Base-by-base conservation (phyloP, 2,797 vertebrate species). In the Pseudochirops corinnae region DNA sequence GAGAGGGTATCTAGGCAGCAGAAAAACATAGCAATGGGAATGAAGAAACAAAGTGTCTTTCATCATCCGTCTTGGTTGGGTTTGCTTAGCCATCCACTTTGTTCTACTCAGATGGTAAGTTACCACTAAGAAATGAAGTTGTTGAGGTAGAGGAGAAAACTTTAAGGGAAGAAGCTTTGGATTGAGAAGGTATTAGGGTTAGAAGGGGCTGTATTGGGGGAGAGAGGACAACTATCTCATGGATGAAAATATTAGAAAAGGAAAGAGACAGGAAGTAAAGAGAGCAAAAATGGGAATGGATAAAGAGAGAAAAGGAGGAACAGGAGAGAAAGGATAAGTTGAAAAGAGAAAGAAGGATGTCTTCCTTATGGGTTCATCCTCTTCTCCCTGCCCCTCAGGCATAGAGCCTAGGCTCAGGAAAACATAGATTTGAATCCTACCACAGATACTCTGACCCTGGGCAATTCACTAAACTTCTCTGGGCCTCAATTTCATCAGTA, bases 61-160 rank as follows among this genome's bases (percentile, higher is more conserved):
- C 12, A 58, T 4, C 87, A 24, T 50, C n/a, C 50, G 60, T 55
- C 53, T 91, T 52, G 14, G 53, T 33, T 93, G 29, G 28, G 12
- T 91, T 90, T 94, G 3, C 74, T 93, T 92, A 53, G 26, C 33
- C 12, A 5, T 92, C 28, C 12, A 56, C 56, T 94, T 95, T 94
- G 56, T 94, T 87, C 92, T 93, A 5, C 39, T 90, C 56, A 33
- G 74, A 50, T 82, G 10, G 31, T 90, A 7, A 7, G 39, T 90
- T 93, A 94, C 93, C 94, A 5, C 90, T 90, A 53, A 26, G 13
- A 56, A 96, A 94, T 93, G 95, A 96, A 94, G 56, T 4, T 94
- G 31, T 94, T 92, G 90, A 7, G 33, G 55, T 92, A 56, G 90
- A 94, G 91, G 56, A 56, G 52, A 55, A 2, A 39, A 50, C 1